phyloP scores from a whole-genome alignment of 2,888 invertebrate species.

The Himalopsyche kuldschensis region DNA sequence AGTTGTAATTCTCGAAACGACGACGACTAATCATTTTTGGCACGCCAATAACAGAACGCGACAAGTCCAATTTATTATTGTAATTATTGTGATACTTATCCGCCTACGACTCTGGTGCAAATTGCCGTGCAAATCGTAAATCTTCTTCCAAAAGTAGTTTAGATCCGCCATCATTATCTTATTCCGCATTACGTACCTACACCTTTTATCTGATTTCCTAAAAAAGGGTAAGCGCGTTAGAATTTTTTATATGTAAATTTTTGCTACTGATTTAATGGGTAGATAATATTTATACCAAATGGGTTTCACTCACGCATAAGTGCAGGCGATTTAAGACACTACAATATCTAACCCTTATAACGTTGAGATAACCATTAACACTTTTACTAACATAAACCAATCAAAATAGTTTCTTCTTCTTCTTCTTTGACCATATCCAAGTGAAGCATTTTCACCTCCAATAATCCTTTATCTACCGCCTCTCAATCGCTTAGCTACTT shows the following conservation, averaged over 20 bases:
- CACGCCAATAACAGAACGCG: not conserved
- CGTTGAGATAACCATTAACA: not conserved
- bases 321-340: not conserved
- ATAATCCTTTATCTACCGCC: too few species aligned
- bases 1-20: not conserved
- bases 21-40: not conserved
- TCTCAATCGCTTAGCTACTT: too few species aligned
- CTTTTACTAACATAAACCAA: not conserved
- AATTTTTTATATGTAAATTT: conserved; percentile 20
- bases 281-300: conserved; percentile 9
- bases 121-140: conserved; percentile 1
- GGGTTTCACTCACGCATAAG: conserved; percentile 5
- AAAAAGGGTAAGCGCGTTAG: conserved; percentile 4
- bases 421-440: too few species aligned
- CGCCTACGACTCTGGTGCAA: not conserved
- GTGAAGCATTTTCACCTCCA: too few species aligned
- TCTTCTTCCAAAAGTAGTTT: not conserved
- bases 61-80: not conserved
- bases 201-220: conserved; percentile 17
- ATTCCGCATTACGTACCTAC: conserved; percentile 1
- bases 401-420: too few species aligned
- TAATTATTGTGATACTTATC: not conserved
- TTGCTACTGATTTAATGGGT: not conserved
- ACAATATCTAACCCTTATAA: not conserved
- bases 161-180: not conserved